Evolutionary conservation across 2,113 vertebrate genomes (phyloP).

Genomic region (Elanoides forficatus): DNA sequence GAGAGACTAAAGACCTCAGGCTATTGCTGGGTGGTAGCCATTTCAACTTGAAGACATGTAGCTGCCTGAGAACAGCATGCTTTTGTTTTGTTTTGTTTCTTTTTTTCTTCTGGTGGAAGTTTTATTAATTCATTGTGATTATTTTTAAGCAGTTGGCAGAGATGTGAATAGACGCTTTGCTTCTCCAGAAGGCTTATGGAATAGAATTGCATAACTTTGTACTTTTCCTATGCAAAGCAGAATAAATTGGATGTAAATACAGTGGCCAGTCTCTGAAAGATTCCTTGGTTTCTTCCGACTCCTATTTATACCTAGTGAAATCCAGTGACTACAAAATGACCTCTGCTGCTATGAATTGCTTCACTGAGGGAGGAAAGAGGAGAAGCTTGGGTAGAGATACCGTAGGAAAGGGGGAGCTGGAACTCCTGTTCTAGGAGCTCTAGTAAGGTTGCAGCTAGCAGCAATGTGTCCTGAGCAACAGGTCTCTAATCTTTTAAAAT

Average conservation of each 20-base stretch:
- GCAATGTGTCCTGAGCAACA: neutral
- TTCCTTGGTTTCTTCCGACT: neutral
- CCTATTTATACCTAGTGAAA: neutral
- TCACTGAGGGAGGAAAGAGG: neutral
- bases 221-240: conserved; percentile 36
- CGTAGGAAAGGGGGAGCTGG: neutral
- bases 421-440: neutral
- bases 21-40: conserved; percentile 53
- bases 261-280: neutral
- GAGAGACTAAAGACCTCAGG: conserved; percentile 36
- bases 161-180: neutral
- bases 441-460: neutral
- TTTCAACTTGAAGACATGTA: conserved; percentile 50
- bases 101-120: conserved; percentile 23
- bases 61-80: conserved; percentile 46
- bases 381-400: neutral
- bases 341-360: neutral
- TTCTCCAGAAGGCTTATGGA: conserved; percentile 4
- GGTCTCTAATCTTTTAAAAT: neutral
- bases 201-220: conserved; percentile 41
- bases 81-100: conserved; percentile 16
- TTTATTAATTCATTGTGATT: conserved; percentile 50
- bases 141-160: conserved; percentile 50
- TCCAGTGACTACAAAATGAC: neutral
- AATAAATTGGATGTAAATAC: neutral